Conservation (phyloP, 2,113 vertebrate genomes). For the Etheostoma cragini region DNA sequence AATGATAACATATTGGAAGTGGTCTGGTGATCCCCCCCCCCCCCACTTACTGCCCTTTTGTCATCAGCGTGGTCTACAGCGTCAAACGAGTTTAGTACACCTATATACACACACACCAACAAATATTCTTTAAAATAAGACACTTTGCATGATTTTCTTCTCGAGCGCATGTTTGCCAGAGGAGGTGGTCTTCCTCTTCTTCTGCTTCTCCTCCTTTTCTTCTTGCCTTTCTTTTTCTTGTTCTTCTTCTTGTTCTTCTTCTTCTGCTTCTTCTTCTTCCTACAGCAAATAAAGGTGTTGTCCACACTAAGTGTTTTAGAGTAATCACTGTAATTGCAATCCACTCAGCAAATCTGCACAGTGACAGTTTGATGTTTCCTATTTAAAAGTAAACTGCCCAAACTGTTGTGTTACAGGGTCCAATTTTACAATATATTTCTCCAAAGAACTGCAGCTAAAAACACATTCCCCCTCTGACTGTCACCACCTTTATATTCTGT, state of each 20-base stretch:
- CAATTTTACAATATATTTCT: slow-evolving; percentile 32
- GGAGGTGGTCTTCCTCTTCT: slow-evolving; percentile 59
- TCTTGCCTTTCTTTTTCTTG: slow-evolving; percentile 14
- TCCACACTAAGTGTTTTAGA: slow-evolving; percentile 24
- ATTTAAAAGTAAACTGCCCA: slow-evolving; percentile 36
- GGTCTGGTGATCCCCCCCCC: too few species aligned
- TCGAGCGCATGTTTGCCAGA: slow-evolving; percentile 75
- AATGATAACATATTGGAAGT: too few species aligned
- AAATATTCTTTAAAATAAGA: slow-evolving; percentile 39
- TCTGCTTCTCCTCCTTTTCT: slow-evolving; percentile 46
- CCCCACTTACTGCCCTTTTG: slow-evolving; percentile 20
- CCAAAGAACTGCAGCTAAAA: slow-evolving; percentile 52
- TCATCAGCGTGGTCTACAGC: slow-evolving; percentile 33
- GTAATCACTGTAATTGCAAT: slow-evolving; percentile 16
- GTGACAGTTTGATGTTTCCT: slow-evolving; percentile 48
- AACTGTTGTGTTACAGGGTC: slow-evolving; percentile 32
- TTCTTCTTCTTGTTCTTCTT: slow-evolving; percentile 50
- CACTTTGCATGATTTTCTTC: slow-evolving; percentile 76
- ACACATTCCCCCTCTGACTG: slow-evolving; percentile 73
- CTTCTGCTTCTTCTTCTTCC: slow-evolving; percentile 12
- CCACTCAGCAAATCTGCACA: slow-evolving; percentile 36
- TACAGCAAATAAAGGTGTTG: slow-evolving; percentile 86
- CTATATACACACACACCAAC: not conserved
- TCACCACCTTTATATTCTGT: slow-evolving; percentile 89
- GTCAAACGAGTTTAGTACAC: slow-evolving; percentile 26